Evolutionary conservation across 2,797 vertebrate species (phyloP).

Genomic region (Smutsia gigantea): DNA sequence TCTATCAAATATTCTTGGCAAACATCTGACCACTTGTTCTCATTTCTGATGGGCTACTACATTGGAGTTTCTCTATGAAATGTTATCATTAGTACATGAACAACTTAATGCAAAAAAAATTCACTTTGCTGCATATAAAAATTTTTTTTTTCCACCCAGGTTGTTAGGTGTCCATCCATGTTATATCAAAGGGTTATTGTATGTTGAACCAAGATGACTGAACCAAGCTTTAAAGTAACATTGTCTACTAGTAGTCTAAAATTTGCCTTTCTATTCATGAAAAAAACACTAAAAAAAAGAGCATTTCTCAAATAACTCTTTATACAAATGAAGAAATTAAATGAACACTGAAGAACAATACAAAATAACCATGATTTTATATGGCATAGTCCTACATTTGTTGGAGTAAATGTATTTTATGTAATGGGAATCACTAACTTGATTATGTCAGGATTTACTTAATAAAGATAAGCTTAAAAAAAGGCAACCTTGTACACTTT

Average conservation of each 20-base stretch:
- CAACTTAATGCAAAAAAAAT: neutral
- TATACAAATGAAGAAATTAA: neutral
- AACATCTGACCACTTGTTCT: neutral
- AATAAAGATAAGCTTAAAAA: neutral
- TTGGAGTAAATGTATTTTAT: neutral
- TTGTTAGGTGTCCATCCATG: neutral
- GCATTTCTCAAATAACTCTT: neutral
- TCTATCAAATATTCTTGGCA: neutral
- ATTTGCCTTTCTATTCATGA: neutral
- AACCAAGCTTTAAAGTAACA: neutral
- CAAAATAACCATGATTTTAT: neutral
- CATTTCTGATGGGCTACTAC: neutral
- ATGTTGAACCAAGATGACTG: neutral
- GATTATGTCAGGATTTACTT: neutral
- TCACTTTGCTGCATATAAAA: neutral
- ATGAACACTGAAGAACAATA: neutral
- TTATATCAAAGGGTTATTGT: neutral
- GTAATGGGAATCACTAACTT: neutral
- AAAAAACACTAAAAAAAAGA: neutral
- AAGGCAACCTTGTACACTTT: neutral
- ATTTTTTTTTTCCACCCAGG: neutral
- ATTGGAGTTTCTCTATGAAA: neutral
- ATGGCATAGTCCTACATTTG: neutral
- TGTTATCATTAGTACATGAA: neutral
- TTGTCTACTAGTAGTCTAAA: neutral